Conservation (phyloP, 2,797 vertebrate genomes). For the Perodicticus potto region DNA sequence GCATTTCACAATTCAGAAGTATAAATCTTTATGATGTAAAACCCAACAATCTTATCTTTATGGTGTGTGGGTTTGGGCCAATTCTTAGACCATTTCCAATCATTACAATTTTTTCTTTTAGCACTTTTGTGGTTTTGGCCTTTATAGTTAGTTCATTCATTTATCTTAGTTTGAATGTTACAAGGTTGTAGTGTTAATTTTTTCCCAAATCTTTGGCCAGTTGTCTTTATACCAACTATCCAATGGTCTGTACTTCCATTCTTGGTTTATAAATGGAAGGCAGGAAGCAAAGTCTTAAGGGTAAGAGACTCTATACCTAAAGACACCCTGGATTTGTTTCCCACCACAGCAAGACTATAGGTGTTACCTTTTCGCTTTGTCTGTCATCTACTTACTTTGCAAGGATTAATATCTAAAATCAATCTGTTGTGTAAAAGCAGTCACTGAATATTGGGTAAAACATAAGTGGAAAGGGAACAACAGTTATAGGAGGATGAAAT, state of each 20-base stretch:
- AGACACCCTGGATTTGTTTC: background rate
- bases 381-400: background rate
- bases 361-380: background rate
- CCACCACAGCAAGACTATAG: background rate
- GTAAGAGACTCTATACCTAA: background rate
- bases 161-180: background rate
- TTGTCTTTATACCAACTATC: background rate
- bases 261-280: slow-evolving; percentile 46
- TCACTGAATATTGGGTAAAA: background rate
- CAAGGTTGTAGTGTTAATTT: background rate
- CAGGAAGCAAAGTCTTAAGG: background rate
- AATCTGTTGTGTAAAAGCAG: background rate
- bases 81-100: background rate
- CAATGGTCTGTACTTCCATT: background rate
- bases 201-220: background rate
- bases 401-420: background rate
- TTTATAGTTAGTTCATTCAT: background rate
- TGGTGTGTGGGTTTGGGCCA: background rate
- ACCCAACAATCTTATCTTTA: background rate
- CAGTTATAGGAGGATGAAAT: background rate
- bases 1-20: background rate
- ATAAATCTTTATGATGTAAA: background rate
- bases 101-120: background rate
- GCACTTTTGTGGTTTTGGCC: background rate
- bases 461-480: background rate